Conservation (phyloP, 2,113 vertebrate genomes). For the Cervus canadensis region DNA sequence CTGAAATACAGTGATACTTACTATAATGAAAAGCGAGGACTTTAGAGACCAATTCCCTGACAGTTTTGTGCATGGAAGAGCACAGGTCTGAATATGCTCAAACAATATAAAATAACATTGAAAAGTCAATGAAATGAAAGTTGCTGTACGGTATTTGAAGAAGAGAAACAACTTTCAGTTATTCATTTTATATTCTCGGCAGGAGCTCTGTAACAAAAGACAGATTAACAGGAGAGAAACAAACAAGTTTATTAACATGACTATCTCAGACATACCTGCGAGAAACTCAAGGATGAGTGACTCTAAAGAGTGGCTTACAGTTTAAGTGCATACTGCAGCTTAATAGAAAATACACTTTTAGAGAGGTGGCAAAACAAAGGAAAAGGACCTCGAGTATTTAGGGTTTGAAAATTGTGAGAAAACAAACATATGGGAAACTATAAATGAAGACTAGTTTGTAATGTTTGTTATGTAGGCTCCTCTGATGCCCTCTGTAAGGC, state of each 20-base stretch:
- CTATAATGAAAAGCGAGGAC: background rate
- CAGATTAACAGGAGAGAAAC: background rate
- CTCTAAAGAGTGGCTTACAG: no score
- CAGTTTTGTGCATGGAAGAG: rapidly evolving
- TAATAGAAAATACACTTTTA: background rate
- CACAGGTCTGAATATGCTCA: background rate
- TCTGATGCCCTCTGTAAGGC: background rate
- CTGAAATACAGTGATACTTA: background rate
- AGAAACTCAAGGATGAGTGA: background rate
- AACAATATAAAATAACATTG: background rate
- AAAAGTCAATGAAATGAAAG: background rate
- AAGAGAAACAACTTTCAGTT: background rate
- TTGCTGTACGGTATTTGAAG: background rate
- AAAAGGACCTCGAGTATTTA: background rate
- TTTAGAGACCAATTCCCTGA: background rate
- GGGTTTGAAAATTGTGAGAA: background rate
- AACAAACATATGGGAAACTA: background rate
- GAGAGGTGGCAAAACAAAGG: no score
- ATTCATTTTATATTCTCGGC: background rate
- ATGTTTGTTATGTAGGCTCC: background rate
- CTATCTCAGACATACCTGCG: background rate
- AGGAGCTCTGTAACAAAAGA: background rate
- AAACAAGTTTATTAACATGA: background rate
- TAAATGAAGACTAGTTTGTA: background rate
- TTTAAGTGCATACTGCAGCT: background rate